These are phyloP conservation scores for Sclerodermus sp. DNA, from an alignment of 2,888 invertebrate species.

Conservation along the genomic window DNA sequence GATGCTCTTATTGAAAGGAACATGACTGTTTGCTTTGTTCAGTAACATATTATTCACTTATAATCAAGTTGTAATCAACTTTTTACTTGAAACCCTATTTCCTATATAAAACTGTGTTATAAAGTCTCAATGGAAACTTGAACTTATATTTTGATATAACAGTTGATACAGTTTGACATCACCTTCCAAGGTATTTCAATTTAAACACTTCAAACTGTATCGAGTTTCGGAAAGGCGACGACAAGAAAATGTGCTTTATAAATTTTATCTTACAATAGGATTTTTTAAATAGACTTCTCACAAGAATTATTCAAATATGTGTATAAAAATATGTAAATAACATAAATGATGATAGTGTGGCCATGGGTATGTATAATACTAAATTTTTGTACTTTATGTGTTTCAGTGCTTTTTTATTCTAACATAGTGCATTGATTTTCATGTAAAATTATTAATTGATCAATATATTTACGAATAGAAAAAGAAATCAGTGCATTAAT, in stretches of 20 bases:
- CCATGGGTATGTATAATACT: constrained; percentile 56
- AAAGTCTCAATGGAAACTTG: constrained; percentile 16
- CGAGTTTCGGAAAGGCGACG: constrained; percentile 25
- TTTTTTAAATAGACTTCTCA: background rate
- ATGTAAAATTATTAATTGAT: too few species aligned
- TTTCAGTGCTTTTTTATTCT: background rate
- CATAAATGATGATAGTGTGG: constrained; percentile 58
- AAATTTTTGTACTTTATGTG: constrained; percentile 6
- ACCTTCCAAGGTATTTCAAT: constrained; percentile 26
- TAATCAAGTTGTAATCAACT: constrained; percentile 14
- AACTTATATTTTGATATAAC: constrained; percentile 29
- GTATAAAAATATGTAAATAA: constrained; percentile 44
- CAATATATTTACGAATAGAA: too few species aligned
- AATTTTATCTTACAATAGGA: background rate
- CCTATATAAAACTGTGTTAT: constrained; percentile 17
- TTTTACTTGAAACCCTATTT: constrained; percentile 9
- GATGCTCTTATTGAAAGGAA: constrained; percentile 36
- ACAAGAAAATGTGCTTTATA: background rate
- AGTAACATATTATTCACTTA: constrained; percentile 37
- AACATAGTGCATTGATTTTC: too few species aligned
- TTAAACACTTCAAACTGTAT: constrained; percentile 52
- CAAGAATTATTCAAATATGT: too few species aligned
- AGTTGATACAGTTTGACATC: constrained; percentile 51
- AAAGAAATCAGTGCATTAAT: too few species aligned
- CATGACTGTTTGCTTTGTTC: constrained; percentile 44